These are phyloP conservation scores for Cranoglanis bouderius DNA, from an alignment of 2,113 vertebrate genomes.

Conservation along the genomic window DNA sequence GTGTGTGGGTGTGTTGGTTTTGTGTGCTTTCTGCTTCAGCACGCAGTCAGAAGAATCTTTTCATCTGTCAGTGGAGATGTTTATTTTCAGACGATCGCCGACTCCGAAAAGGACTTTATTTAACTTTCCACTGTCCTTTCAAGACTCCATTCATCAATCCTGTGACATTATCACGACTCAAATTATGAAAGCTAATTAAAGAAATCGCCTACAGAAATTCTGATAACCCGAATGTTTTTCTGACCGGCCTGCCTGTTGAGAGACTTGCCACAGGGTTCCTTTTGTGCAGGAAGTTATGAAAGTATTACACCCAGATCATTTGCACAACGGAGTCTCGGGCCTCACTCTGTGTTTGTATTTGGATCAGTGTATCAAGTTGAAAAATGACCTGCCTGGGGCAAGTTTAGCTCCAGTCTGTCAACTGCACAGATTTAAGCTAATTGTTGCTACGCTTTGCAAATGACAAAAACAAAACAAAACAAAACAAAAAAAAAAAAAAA, in stretches of 20 bases:
- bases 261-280: constrained; percentile 73
- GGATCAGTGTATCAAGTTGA: constrained; percentile 54
- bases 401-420: constrained; percentile 45
- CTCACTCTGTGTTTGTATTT: constrained; percentile 63
- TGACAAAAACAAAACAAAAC: neutral
- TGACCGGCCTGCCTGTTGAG: constrained; percentile 58
- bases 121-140: constrained; percentile 59
- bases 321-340: constrained; percentile 75
- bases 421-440: constrained; percentile 42
- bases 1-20: constrained; percentile 40
- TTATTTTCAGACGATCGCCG: constrained; percentile 45
- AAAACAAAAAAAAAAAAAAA: neutral
- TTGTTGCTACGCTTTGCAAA: constrained; percentile 37
- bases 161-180: constrained; percentile 76
- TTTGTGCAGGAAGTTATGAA: constrained; percentile 79
- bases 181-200: constrained; percentile 80
- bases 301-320: constrained; percentile 73
- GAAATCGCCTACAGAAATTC: constrained; percentile 76
- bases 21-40: constrained; percentile 64
- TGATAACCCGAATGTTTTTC: constrained; percentile 65
- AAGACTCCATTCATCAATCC: constrained; percentile 71
- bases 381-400: constrained; percentile 53
- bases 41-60: constrained; percentile 45
- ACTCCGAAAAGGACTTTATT: constrained; percentile 42
- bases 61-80: constrained; percentile 46